phyloP scores from a whole-genome alignment of 1,140 invertebrate genomes.

The Leptonema lineaticorne region DNA sequence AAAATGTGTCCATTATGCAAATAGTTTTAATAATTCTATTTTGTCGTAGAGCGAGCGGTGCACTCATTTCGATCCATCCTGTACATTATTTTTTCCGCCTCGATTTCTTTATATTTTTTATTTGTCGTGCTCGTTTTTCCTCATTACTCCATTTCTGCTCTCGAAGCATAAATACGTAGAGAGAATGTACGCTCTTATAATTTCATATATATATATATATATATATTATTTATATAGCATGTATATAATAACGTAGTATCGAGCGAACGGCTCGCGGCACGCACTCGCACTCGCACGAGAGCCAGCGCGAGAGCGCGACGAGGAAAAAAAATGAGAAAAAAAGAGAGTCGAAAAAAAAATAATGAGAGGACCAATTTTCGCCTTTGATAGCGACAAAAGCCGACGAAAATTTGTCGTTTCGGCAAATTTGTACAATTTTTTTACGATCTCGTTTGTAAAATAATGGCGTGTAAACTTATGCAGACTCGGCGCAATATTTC shows the following conservation, averaged over 20 bases:
- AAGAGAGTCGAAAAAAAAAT: constrained; percentile 40
- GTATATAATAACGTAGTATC: too few relatives aligned
- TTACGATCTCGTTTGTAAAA: constrained; percentile 39
- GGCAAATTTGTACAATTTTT: constrained; percentile 40
- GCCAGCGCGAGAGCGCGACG: too few relatives aligned
- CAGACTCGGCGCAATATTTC: constrained; percentile 22
- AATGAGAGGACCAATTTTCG: constrained; percentile 41
- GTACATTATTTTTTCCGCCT: constrained; percentile 19
- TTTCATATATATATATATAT: not conserved
- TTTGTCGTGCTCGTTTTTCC: constrained; percentile 33
- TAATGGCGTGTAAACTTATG: constrained; percentile 40
- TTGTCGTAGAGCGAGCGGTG: too few relatives aligned
- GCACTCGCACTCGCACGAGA: too few relatives aligned
- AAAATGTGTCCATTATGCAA: too few relatives aligned
- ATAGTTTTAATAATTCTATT: too few relatives aligned
- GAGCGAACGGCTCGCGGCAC: too few relatives aligned
- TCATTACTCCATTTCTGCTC: constrained; percentile 40
- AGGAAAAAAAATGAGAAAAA: constrained; percentile 35
- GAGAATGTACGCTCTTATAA: not conserved
- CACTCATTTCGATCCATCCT: too few relatives aligned
- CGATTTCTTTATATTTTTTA: constrained; percentile 31
- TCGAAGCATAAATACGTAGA: constrained; percentile 37
- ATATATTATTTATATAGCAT: not conserved
- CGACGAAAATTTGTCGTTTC: constrained; percentile 38
- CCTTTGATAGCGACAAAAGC: constrained; percentile 38